These are phyloP conservation scores for Oreochromis aureus DNA, from an alignment of 2,113 vertebrate genomes.

Conservation along the genomic window DNA sequence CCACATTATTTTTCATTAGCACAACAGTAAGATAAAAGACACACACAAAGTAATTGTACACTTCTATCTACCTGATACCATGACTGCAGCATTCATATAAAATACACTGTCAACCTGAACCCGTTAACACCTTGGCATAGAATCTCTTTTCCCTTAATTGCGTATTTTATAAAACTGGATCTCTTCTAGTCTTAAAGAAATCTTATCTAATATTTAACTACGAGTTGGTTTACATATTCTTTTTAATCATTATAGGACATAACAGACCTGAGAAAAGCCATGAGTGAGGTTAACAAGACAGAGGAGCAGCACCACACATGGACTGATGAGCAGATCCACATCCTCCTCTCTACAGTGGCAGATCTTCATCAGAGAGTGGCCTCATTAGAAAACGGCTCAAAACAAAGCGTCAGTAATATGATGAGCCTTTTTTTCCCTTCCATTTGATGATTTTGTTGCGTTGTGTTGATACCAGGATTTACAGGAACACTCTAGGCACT, in stretches of 20 bases:
- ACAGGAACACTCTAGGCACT: neutral
- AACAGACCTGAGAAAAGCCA: constrained; percentile 47
- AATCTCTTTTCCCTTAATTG: neutral
- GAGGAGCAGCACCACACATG: constrained; percentile 52
- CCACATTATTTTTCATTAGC: neutral
- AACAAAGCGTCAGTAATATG: constrained; percentile 33
- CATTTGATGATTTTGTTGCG: neutral
- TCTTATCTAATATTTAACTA: neutral
- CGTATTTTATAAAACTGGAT: neutral
- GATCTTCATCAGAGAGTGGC: constrained; percentile 60
- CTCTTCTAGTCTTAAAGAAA: neutral
- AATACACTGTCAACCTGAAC: neutral
- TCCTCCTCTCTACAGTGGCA: constrained; percentile 48
- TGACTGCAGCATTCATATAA: neutral
- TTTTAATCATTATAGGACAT: constrained; percentile 44
- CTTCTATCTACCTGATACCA: neutral
- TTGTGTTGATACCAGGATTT: neutral
- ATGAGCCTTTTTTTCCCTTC: neutral
- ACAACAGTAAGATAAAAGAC: neutral
- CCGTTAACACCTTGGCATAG: neutral
- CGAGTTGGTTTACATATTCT: neutral
- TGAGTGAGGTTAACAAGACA: constrained; percentile 60
- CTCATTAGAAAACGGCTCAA: constrained; percentile 49
- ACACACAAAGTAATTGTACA: neutral
- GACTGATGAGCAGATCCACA: constrained; percentile 56